Percentiles rank a stretch among this genome's conserved stretches.
phyloP scores from a whole-genome alignment of 1,140 invertebrate genomes.

The Sinonovacula constricta region DNA sequence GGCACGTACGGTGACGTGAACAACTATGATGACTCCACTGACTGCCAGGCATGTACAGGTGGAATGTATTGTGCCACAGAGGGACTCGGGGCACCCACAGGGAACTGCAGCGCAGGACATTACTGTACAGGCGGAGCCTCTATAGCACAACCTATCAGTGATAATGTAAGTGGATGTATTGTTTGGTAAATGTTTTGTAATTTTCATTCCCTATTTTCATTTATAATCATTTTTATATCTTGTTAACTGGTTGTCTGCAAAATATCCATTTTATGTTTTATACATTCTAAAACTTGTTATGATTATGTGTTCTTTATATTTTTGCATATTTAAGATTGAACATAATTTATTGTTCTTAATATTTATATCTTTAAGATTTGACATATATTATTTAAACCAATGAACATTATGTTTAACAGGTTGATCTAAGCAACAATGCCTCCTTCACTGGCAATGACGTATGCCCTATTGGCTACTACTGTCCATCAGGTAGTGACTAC shows the following conservation, averaged over 20 bases:
- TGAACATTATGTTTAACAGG: too few species aligned
- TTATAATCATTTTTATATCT: too few species aligned
- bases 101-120: slow-evolving; percentile 70
- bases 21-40: slow-evolving; percentile 57
- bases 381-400: too few species aligned
- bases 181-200: too few species aligned
- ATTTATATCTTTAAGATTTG: too few species aligned
- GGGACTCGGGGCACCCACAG: slow-evolving; percentile 66
- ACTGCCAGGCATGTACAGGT: slow-evolving; percentile 72
- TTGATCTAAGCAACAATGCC: slow-evolving; percentile 63
- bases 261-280: too few species aligned
- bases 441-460: slow-evolving; percentile 74
- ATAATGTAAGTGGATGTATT: slow-evolving; percentile 66
- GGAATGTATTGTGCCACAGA: slow-evolving; percentile 71
- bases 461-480: slow-evolving; percentile 75
- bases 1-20: slow-evolving; percentile 69
- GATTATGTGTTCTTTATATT: too few species aligned
- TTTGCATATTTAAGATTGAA: too few species aligned
- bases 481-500: slow-evolving; percentile 71
- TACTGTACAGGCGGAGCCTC: slow-evolving; percentile 73
- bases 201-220: too few species aligned
- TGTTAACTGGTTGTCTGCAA: too few species aligned
- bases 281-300: too few species aligned
- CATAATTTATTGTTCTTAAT: too few species aligned
- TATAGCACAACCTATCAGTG: slow-evolving; percentile 62